phyloP scores from a whole-genome alignment of 30 jellyfish, hydroid and myxozoan species.

The Pelagia noctiluca region DNA sequence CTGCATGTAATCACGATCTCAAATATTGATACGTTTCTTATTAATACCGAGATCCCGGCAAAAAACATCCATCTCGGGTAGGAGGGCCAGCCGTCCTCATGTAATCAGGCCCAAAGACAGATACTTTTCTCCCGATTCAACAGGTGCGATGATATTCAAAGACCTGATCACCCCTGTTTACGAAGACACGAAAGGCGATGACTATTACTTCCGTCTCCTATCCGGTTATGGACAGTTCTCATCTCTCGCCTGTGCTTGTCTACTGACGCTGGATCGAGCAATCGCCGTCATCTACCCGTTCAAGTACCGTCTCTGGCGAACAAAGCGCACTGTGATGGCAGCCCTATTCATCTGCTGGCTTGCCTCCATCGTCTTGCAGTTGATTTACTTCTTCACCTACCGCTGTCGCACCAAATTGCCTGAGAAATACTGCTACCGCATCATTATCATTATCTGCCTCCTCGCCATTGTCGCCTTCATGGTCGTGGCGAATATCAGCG shows the following conservation, averaged over 20 bases:
- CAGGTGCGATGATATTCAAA: background rate
- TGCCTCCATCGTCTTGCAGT: conserved; percentile 9
- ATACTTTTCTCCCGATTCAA: background rate
- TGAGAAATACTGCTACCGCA: conserved; percentile 11
- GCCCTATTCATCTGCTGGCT: conserved; percentile 11
- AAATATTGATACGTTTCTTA: too few relatives aligned
- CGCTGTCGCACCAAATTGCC: background rate
- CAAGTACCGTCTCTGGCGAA: conserved; percentile 17
- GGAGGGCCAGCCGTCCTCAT: too few relatives aligned
- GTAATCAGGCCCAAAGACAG: too few relatives aligned
- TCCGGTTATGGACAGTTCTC: conserved; percentile 25
- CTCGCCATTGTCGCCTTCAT: background rate
- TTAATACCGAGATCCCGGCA: too few relatives aligned
- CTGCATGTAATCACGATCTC: too few relatives aligned
- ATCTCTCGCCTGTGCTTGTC: conserved; percentile 23
- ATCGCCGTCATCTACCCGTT: conserved; percentile 36
- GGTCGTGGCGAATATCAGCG: conserved; percentile 1
- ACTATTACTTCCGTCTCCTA: background rate
- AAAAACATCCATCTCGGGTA: too few relatives aligned
- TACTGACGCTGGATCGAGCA: conserved; percentile 30
- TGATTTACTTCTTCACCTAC: conserved; percentile 26
- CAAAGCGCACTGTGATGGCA: conserved; percentile 2
- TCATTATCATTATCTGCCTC: background rate
- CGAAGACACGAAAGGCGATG: background rate
- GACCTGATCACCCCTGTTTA: background rate